Evolutionary conservation across 2,888 invertebrate species (phyloP), one percentile per base, ranked within the genome.

Genomic region (Adelphocoris suturalis): DNA sequence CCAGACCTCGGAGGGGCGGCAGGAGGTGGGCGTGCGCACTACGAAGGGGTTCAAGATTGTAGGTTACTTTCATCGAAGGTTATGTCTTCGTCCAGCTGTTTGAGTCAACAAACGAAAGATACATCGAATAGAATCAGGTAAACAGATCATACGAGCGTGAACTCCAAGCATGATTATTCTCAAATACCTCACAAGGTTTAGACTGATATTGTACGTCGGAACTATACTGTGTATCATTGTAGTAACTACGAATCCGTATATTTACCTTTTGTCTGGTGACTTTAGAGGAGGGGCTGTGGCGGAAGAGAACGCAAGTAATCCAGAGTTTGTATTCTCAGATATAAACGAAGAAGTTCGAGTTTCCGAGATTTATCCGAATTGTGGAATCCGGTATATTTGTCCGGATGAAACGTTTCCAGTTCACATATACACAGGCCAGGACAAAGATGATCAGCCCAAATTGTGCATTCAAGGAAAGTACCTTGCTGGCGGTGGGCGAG

Each of bases 381-480:
- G 95, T 92, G 95, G 94, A 0, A 92, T 94, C 37, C 90, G 92
- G 1, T 91, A 92, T 14, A 91, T 92, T 0, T 95, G 94, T 91
- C 92, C 92, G 0, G 91, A 92, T 0, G 92, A 93, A 78, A 92
- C 93, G 23, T 93, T 94, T 91, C 92, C 94, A 5, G 93, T 94
- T 2, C 93, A 93, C 91, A 92, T 94, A 19, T 94, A 93, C 92
- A 94, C 94, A 0, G 95, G 95, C 0, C 93, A 93, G 80, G 93
- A 94, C 84, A 94, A 94, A 91, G 93, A 93, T 78, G 94, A 94
- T 89, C 93, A 93, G 90, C 94, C 95, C 14, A 93, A 93, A 91
- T 93, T 95, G 80, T 95, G 95, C 92, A 93, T 95, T 52, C 93
- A 93, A 91, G 94, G 94, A 19, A 93, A 93, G 92, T 94, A 94